Conservation (phyloP, 2,888 invertebrate species). For the Emmelina monodactyla region DNA sequence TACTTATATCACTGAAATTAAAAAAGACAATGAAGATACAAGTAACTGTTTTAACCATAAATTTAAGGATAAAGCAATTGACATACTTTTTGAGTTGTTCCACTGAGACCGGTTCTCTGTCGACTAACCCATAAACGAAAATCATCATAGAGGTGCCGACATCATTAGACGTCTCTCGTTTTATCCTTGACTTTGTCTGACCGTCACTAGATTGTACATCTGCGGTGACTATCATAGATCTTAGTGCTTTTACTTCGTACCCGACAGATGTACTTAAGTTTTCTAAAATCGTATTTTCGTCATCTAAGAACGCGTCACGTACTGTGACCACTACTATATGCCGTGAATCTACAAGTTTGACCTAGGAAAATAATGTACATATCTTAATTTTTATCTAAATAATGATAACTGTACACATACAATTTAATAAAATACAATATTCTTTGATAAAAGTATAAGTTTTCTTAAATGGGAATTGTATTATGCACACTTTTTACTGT, state of each 20-base stretch:
- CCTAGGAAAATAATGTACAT: slow-evolving; percentile 32
- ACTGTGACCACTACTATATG: slow-evolving; percentile 50
- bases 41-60: not conserved
- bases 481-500: too few species aligned
- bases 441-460: too few species aligned
- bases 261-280: slow-evolving; percentile 34
- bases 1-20: slow-evolving; percentile 41
- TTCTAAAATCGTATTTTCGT: slow-evolving; percentile 31
- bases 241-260: slow-evolving; percentile 44
- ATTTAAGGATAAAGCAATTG: not conserved
- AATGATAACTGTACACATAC: too few species aligned
- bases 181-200: slow-evolving; percentile 19
- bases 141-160: slow-evolving; percentile 33
- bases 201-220: slow-evolving; percentile 16
- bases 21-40: too few species aligned
- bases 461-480: too few species aligned
- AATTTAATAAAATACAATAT: too few species aligned
- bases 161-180: slow-evolving; percentile 18
- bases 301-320: slow-evolving; percentile 41
- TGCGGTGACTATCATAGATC: slow-evolving; percentile 39
- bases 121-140: slow-evolving; percentile 41
- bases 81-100: slow-evolving; percentile 33
- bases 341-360: slow-evolving; percentile 39
- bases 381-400: too few species aligned
- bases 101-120: slow-evolving; percentile 36